Percentiles rank a stretch among this genome's conserved stretches.
These are phyloP conservation scores for Intellagama lesueurii DNA, from an alignment of 2,797 vertebrate genomes.

Conservation along the genomic window DNA sequence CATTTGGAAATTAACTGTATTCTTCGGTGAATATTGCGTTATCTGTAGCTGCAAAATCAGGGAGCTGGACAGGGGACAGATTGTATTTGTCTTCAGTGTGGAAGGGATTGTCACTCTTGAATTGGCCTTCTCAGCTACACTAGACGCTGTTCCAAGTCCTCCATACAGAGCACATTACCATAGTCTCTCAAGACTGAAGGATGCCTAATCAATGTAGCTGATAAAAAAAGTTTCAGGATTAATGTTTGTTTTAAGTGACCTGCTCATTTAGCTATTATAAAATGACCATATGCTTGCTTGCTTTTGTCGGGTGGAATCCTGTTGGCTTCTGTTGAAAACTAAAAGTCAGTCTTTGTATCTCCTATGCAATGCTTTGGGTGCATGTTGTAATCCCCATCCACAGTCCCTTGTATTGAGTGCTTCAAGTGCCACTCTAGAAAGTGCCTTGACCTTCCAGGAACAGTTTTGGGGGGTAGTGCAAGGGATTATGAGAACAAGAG, in stretches of 20 bases:
- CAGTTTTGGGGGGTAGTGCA: not conserved
- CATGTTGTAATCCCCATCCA: not conserved
- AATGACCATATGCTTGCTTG: not conserved
- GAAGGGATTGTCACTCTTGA: too few species aligned
- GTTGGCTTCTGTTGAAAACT: not conserved
- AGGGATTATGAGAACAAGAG: not conserved
- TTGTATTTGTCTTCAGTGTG: too few species aligned
- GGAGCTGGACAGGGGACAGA: too few species aligned
- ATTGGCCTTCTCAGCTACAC: too few species aligned
- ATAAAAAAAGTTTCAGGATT: not conserved
- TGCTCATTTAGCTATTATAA: not conserved
- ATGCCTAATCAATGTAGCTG: too few species aligned
- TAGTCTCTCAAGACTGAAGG: too few species aligned
- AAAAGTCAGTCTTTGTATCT: not conserved
- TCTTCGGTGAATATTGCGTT: not conserved
- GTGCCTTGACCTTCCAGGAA: not conserved
- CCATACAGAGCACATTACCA: too few species aligned
- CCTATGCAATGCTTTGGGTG: not conserved
- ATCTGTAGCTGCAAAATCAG: not conserved
- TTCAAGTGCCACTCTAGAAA: not conserved
- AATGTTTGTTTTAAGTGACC: not conserved
- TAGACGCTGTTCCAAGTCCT: too few species aligned
- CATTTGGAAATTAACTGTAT: not conserved
- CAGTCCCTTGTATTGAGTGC: not conserved
- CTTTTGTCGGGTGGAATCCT: not conserved